Conservation (phyloP, 1,140 invertebrate species). For the Pemphigus obesinymphae region DNA sequence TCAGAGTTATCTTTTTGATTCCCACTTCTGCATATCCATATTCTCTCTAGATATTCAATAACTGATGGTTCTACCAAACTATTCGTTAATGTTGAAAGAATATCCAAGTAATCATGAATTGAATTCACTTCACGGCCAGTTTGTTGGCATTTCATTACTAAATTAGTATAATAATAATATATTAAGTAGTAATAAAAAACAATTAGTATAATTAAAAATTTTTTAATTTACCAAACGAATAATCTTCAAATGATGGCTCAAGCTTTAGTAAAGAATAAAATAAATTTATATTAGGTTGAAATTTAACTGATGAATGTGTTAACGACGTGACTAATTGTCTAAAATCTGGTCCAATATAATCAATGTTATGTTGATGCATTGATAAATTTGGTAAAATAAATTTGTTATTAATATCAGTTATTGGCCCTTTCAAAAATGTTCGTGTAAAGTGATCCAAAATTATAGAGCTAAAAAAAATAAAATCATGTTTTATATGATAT, state of each 20-base stretch:
- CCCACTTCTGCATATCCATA: slow-evolving; percentile 1
- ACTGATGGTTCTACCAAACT: slow-evolving; percentile 19
- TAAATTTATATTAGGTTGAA: slow-evolving; percentile 28
- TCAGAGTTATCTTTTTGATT: slow-evolving; percentile 12
- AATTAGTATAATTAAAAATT: background rate
- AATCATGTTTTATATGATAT: too few species aligned
- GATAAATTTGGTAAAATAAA: slow-evolving; percentile 34
- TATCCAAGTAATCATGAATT: slow-evolving; percentile 29
- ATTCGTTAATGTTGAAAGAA: slow-evolving; percentile 26
- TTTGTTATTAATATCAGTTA: slow-evolving; percentile 33
- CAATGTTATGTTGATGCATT: background rate
- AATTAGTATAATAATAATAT: background rate
- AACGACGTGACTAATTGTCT: slow-evolving; percentile 18
- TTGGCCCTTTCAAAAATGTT: slow-evolving; percentile 30
- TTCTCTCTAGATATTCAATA: slow-evolving; percentile 23
- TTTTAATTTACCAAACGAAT: slow-evolving; percentile 24
- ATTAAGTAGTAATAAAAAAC: background rate
- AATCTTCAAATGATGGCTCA: slow-evolving; percentile 18
- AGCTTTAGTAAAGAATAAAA: slow-evolving; percentile 29
- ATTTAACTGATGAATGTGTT: slow-evolving; percentile 6
- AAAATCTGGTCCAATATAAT: slow-evolving; percentile 38
- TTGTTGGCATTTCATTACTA: slow-evolving; percentile 14
- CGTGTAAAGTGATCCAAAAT: slow-evolving; percentile 31
- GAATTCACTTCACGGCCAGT: slow-evolving; percentile 24
- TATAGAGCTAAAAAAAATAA: background rate